These are phyloP conservation scores for Drosophila infuscata DNA, from an alignment of 2,888 invertebrate species.

Conservation along the genomic window DNA sequence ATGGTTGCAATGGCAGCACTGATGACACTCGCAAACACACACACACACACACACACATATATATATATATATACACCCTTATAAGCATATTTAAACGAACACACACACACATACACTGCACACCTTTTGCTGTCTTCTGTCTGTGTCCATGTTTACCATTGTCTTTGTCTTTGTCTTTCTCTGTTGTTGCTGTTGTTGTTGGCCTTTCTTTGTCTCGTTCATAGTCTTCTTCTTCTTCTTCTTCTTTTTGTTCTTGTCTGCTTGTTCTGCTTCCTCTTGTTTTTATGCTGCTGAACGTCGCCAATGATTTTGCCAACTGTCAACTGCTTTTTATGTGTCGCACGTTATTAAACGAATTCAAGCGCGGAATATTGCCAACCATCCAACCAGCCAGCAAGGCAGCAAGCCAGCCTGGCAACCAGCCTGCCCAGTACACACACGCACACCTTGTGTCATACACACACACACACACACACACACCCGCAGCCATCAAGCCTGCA, in stretches of 20 bases:
- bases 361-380: slow-evolving; percentile 70
- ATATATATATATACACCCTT: slow-evolving; percentile 14
- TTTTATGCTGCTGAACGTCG: slow-evolving; percentile 17
- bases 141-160: slow-evolving; percentile 6
- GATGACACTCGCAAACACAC: slow-evolving; percentile 50
- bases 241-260: slow-evolving; percentile 19
- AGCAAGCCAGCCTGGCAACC: neutral
- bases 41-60: slow-evolving; percentile 36
- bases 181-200: slow-evolving; percentile 8
- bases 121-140: slow-evolving; percentile 20
- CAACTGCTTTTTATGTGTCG: slow-evolving; percentile 78
- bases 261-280: slow-evolving; percentile 29
- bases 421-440: slow-evolving; percentile 7
- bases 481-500: slow-evolving; percentile 50
- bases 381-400: neutral
- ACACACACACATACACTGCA: slow-evolving; percentile 14
- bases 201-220: slow-evolving; percentile 10
- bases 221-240: slow-evolving; percentile 15
- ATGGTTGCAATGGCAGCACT: slow-evolving; percentile 78
- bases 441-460: slow-evolving; percentile 31
- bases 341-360: slow-evolving; percentile 80
- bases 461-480: slow-evolving; percentile 19
- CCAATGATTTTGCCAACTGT: slow-evolving; percentile 76
- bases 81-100: slow-evolving; percentile 21
- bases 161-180: slow-evolving; percentile 28